Conservation (phyloP, 2,888 invertebrate species). For the Glyphotaelius pellucidus region DNA sequence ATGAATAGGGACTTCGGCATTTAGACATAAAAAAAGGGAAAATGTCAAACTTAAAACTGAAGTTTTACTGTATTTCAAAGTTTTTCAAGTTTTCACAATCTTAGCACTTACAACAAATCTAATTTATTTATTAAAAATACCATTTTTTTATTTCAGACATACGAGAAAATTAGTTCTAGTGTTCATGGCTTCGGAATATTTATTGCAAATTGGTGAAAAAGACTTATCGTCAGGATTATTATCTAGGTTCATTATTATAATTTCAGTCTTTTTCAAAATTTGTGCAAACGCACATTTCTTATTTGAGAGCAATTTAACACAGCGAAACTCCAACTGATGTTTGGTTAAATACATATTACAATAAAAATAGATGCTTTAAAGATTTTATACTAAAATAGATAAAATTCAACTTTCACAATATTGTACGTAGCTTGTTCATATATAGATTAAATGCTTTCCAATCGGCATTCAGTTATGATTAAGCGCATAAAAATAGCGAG, state of each 20-base stretch:
- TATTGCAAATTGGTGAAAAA: constrained; percentile 10
- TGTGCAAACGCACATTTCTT: constrained; percentile 20
- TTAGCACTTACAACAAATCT: background rate
- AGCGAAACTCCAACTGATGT: constrained; percentile 32
- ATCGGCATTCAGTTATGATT: background rate
- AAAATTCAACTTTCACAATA: background rate
- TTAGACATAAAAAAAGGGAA: no score
- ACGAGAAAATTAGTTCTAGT: constrained; percentile 1
- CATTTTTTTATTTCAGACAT: constrained; percentile 26
- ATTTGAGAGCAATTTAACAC: constrained; percentile 24
- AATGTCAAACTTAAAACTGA: no score
- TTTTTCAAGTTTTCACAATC: background rate
- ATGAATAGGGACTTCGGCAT: no score
- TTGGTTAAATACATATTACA: background rate
- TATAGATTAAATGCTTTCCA: background rate
- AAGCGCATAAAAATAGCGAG: background rate
- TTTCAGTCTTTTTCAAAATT: constrained; percentile 38
- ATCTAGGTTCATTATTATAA: constrained; percentile 14
- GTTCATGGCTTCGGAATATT: background rate
- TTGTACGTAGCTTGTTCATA: background rate
- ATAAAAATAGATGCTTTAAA: background rate
- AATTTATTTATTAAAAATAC: background rate
- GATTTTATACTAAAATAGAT: constrained; percentile 9
- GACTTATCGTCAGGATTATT: constrained; percentile 36
- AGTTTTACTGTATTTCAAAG: background rate